These are phyloP conservation scores for Podilymbus podiceps DNA, from an alignment of 2,113 vertebrate genomes.

Conservation along the genomic window DNA sequence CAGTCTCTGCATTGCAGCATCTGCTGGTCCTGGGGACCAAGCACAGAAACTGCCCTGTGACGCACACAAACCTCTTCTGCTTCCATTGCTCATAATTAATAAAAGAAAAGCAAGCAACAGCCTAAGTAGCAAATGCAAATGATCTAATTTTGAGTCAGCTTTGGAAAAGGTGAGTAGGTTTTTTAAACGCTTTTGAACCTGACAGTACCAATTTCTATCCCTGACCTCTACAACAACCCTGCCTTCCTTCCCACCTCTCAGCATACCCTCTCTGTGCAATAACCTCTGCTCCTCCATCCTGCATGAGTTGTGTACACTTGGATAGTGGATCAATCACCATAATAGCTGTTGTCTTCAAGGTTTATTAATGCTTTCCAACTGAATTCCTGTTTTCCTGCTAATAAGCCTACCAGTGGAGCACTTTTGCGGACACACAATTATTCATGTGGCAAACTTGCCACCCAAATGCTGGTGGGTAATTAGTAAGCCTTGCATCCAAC, in stretches of 20 bases:
- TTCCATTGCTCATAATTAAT: not conserved
- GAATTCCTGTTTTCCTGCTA: constrained; percentile 23
- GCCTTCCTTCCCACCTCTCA: not conserved
- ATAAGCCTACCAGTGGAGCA: constrained; percentile 16
- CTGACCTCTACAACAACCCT: not conserved
- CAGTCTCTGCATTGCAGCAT: not conserved
- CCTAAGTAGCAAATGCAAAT: not conserved
- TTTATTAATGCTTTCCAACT: constrained; percentile 33
- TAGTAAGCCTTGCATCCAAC: not conserved
- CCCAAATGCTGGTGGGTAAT: not conserved
- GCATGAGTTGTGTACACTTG: not conserved
- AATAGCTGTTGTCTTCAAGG: constrained; percentile 32
- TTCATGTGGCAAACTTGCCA: constrained; percentile 19
- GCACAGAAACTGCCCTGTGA: not conserved
- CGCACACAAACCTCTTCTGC: not conserved
- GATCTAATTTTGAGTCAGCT: not conserved
- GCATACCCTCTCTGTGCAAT: not conserved
- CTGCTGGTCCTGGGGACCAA: not conserved
- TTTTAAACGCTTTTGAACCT: not conserved
- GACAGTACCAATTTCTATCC: not conserved
- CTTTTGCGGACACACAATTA: not conserved
- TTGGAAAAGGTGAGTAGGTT: not conserved
- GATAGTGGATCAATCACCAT: constrained; percentile 30
- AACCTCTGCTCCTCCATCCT: constrained; percentile 12
- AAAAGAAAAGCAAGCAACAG: not conserved